Base-by-base conservation (phyloP, 2,888 invertebrate genomes). In the Bombyx huttoni region DNA sequence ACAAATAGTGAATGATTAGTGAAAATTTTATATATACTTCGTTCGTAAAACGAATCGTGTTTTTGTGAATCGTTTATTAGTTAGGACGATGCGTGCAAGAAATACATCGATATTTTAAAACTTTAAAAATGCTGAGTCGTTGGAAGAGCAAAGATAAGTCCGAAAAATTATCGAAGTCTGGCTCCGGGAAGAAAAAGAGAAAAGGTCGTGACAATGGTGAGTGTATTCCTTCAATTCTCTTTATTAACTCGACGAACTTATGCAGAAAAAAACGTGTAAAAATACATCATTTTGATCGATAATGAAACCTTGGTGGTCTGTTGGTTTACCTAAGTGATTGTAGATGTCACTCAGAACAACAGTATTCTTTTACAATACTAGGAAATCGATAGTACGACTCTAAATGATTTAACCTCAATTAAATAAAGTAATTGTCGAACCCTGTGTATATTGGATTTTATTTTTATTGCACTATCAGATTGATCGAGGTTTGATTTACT, bases 131-230 rank as follows among this genome's bases (percentile, higher is more conserved):
- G 94, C 89, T 94, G 79, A 94, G 93, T 70, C 93, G 94, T 70
- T 94, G 94, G 94, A 94, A 94, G 80, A 94, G 93, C 77, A 94
- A 94, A 90, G 94, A 94, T 81, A 94, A 94, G 82, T 89, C 92
- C 61, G 91, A 93, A 71, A 94, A 94, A 82, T 90, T 90, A 67
- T 85, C 89, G 57, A 91, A 91, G 68, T 82, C 84, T 8, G 75
- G 70, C 56, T 85, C 89, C 54, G 91, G 92, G 54, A 95, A 95
- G 86, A 95, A 95, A 88, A 95, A 95, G 76, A 89, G 95, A 64
- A 95, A 95, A 83, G 95, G 95, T 65, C 90, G 94, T 67, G 95
- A 95, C 71, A 95, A 93, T 90, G 93, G 93, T 93, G 87, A 89
- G 88, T 73, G 14, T 35, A 33, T 61, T 54, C 12, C 12, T 40